Evolutionary conservation across 2,888 invertebrate genomes (phyloP).

Genomic region (Himalopsyche tibetana): DNA sequence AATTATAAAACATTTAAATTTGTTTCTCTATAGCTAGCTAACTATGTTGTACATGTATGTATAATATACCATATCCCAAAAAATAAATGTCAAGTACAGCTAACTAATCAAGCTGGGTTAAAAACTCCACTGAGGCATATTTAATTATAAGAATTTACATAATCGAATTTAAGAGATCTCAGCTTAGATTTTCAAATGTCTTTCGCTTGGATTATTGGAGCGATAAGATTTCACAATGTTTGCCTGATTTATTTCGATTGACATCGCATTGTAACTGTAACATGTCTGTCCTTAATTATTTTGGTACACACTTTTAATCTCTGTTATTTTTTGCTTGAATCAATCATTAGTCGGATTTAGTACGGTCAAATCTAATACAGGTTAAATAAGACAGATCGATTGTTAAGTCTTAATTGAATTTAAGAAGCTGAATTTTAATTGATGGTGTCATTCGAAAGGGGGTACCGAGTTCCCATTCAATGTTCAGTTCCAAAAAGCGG

Average conservation of each 20-base stretch:
- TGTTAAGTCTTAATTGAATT: too few species aligned
- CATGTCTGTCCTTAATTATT: conserved; percentile 2
- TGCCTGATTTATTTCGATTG: conserved; percentile 17
- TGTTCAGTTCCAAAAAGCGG: too few species aligned
- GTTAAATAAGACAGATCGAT: too few species aligned
- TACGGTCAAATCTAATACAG: too few species aligned
- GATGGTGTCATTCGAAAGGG: too few species aligned
- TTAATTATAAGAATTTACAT: conserved; percentile 18
- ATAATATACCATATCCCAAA: too few species aligned
- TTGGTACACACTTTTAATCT: background rate
- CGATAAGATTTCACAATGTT: conserved; percentile 14
- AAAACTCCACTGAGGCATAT: background rate
- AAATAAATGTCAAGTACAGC: background rate
- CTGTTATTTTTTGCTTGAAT: background rate
- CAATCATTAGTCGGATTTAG: background rate
- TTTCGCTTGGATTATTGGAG: conserved; percentile 4
- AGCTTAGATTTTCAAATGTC: background rate
- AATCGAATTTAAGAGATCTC: conserved; percentile 30
- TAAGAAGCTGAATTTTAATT: too few species aligned
- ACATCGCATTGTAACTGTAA: conserved; percentile 9
- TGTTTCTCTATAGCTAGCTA: too few species aligned
- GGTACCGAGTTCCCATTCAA: too few species aligned
- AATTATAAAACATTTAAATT: too few species aligned
- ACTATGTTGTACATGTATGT: too few species aligned
- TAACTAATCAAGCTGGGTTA: background rate